Conservation (phyloP, 2,113 vertebrate genomes). For the Pseudonaja textilis region DNA sequence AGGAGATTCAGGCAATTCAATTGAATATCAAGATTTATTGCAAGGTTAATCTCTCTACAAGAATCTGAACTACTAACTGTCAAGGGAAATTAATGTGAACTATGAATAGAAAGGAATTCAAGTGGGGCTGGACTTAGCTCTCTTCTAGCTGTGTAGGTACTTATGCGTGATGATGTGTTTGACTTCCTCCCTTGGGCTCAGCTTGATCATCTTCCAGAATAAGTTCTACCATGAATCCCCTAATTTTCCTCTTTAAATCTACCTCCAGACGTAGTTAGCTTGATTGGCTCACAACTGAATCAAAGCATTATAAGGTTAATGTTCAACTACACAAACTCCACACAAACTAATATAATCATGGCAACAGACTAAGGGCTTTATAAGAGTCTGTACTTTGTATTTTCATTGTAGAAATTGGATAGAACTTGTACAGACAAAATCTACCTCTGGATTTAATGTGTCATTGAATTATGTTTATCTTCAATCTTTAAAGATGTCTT, state of each 20-base stretch:
- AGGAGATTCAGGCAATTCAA: neutral
- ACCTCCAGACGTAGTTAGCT: neutral
- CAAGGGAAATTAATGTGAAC: neutral
- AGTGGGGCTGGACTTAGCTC: neutral
- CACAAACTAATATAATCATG: neutral
- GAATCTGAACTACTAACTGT: neutral
- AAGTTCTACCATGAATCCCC: neutral
- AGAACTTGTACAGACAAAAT: neutral
- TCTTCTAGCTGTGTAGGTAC: neutral
- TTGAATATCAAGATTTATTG: neutral
- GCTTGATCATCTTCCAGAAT: neutral
- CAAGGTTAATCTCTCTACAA: neutral
- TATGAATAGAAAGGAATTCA: neutral
- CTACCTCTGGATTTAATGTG: neutral
- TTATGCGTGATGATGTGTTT: neutral
- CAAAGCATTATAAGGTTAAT: neutral
- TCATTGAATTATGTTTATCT: neutral
- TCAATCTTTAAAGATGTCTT: neutral
- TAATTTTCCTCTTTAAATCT: neutral
- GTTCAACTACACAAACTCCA: neutral
- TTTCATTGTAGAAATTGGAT: neutral
- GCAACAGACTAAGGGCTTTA: neutral
- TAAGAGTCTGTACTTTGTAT: neutral
- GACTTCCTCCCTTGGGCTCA: neutral
- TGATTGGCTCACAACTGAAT: neutral